These are phyloP conservation scores for Gorsachius goisagi DNA, from an alignment of 2,113 vertebrate species.

Conservation along the genomic window DNA sequence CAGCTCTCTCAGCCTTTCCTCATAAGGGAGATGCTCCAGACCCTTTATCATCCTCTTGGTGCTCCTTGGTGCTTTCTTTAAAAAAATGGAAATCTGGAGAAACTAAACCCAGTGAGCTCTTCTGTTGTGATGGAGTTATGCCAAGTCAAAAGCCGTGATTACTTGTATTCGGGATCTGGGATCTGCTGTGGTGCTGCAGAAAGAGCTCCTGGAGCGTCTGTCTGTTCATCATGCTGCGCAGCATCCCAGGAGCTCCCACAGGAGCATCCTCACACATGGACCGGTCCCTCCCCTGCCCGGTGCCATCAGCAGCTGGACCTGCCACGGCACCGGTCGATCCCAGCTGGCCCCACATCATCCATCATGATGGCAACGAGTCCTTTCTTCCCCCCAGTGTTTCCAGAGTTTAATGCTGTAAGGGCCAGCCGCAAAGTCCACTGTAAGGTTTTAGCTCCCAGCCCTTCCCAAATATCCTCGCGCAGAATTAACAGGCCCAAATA, in stretches of 20 bases:
- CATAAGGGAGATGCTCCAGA: no score
- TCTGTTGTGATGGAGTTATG: not conserved
- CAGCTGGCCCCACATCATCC: not conserved
- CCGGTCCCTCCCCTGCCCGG: accelerated
- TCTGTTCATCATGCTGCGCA: not conserved
- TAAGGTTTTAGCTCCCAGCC: not conserved
- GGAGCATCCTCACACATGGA: accelerated
- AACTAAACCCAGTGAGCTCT: not conserved
- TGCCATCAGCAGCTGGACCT: accelerated
- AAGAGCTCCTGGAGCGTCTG: not conserved
- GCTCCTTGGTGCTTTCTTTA: not conserved
- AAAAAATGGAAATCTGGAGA: not conserved
- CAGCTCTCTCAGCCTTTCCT: no score
- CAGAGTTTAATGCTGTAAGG: not conserved
- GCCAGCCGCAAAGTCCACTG: not conserved
- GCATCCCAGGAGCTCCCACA: not conserved
- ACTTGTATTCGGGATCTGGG: not conserved
- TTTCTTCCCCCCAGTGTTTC: not conserved
- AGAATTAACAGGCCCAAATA: not conserved
- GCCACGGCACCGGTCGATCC: accelerated
- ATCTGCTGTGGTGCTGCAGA: not conserved
- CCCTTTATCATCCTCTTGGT: not conserved
- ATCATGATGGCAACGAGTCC: accelerated
- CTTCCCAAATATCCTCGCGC: not conserved
- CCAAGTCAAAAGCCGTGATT: not conserved